phyloP scores from a whole-genome alignment of 2,888 invertebrate species.

The Diarsia dahlii region DNA sequence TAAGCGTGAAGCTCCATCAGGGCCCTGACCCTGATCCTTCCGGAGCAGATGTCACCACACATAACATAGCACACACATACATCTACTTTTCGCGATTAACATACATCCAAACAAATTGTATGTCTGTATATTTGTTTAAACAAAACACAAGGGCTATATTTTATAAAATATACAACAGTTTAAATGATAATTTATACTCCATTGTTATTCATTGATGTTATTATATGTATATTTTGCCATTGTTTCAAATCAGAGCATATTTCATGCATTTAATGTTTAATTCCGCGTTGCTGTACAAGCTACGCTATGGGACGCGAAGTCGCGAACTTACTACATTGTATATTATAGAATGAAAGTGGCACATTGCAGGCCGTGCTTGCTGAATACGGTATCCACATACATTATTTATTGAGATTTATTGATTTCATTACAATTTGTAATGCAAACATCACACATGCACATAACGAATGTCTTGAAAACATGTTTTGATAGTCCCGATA shows the following conservation, averaged over 20 bases:
- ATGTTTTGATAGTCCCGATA: constrained; percentile 53
- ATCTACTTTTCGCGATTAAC: constrained; percentile 66
- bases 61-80: constrained; percentile 3
- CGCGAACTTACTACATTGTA: constrained; percentile 26
- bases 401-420: constrained; percentile 75
- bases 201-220: constrained; percentile 91
- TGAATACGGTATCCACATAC: constrained; percentile 21
- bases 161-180: constrained; percentile 91
- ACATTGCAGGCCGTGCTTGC: constrained; percentile 17
- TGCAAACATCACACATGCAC: constrained; percentile 71
- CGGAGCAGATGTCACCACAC: constrained; percentile 14
- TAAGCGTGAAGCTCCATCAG: neutral
- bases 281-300: constrained; percentile 74
- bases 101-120: constrained; percentile 81
- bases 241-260: constrained; percentile 91
- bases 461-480: constrained; percentile 67
- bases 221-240: constrained; percentile 91
- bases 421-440: constrained; percentile 78
- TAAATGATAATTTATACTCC: constrained; percentile 91
- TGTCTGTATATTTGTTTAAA: constrained; percentile 76
- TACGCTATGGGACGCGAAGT: constrained; percentile 52
- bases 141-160: constrained; percentile 87
- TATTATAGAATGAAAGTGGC: constrained; percentile 40
- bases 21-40: constrained; percentile 4
- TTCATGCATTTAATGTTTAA: constrained; percentile 90